Evolutionary conservation across 2,888 invertebrate species (phyloP).

Genomic region (Apamea crenata): DNA sequence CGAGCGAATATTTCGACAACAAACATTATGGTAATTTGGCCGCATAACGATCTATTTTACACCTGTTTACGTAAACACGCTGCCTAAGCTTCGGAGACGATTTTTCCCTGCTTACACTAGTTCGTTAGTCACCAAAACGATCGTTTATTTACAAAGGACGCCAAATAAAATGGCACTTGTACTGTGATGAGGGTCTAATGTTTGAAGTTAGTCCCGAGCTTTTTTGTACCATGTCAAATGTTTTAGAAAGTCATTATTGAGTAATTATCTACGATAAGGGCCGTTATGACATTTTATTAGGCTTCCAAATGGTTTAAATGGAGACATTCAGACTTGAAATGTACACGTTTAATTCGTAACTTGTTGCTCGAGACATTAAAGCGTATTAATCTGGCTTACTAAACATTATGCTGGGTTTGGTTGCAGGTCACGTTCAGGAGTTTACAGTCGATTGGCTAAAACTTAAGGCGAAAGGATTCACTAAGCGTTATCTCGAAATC

Average conservation of each 20-base stretch:
- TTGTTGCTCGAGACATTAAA: constrained; percentile 59
- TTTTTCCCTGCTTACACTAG: constrained; percentile 76
- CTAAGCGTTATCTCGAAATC: constrained; percentile 56
- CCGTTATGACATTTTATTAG: constrained; percentile 58
- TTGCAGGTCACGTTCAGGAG: constrained; percentile 54
- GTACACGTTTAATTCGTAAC: constrained; percentile 49
- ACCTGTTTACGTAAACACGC: constrained; percentile 88
- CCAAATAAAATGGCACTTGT: constrained; percentile 64
- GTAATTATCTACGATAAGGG: constrained; percentile 61
- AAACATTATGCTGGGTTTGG: constrained; percentile 51
- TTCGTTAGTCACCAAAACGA: constrained; percentile 70
- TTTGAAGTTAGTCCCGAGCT: constrained; percentile 63
- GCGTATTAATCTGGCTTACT: constrained; percentile 46
- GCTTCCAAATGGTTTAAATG: constrained; percentile 47
- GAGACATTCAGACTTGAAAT: constrained; percentile 37
- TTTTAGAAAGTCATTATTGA: constrained; percentile 67
- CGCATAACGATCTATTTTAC: constrained; percentile 87
- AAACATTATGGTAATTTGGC: constrained; percentile 88
- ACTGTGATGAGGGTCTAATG: constrained; percentile 70
- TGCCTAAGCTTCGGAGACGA: constrained; percentile 82
- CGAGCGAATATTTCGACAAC: constrained; percentile 88
- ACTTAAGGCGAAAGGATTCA: constrained; percentile 52
- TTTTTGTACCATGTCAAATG: constrained; percentile 65
- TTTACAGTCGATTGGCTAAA: constrained; percentile 55
- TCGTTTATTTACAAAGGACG: constrained; percentile 68